These are phyloP conservation scores for Oreochromis mossambicus DNA, from an alignment of 2,797 vertebrate species.

Conservation along the genomic window DNA sequence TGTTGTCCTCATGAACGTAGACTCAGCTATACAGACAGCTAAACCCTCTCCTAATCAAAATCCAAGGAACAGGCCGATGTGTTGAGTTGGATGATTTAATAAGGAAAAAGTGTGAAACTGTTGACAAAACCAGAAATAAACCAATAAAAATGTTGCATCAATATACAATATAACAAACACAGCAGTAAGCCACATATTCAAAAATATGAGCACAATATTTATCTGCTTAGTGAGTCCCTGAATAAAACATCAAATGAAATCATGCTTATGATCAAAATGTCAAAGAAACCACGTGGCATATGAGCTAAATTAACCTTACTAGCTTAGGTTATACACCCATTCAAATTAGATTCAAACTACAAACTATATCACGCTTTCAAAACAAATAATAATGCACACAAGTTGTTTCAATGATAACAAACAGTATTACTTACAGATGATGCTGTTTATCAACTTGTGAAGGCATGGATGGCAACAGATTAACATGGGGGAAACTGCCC, in stretches of 20 bases:
- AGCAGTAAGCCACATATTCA: background rate
- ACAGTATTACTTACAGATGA: background rate
- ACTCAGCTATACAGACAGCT: background rate
- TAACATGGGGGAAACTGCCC: background rate
- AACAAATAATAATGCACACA: background rate
- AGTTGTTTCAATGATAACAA: background rate
- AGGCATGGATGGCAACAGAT: background rate
- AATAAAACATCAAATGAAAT: background rate
- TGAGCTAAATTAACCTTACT: background rate
- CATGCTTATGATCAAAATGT: background rate
- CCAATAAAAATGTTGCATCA: background rate
- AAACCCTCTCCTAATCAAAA: background rate
- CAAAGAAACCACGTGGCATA: background rate
- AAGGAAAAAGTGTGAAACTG: background rate
- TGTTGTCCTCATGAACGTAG: background rate
- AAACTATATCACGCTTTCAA: background rate
- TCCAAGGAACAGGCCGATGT: background rate
- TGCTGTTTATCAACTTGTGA: background rate
- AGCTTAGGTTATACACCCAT: background rate
- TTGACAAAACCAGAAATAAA: background rate
- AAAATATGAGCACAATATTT: background rate
- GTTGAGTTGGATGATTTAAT: background rate
- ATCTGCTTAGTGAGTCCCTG: background rate
- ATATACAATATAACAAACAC: background rate
- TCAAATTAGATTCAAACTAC: background rate